phyloP scores from a whole-genome alignment of 2,113 vertebrate genomes.

The mouse (Mus musculus) region DNA sequence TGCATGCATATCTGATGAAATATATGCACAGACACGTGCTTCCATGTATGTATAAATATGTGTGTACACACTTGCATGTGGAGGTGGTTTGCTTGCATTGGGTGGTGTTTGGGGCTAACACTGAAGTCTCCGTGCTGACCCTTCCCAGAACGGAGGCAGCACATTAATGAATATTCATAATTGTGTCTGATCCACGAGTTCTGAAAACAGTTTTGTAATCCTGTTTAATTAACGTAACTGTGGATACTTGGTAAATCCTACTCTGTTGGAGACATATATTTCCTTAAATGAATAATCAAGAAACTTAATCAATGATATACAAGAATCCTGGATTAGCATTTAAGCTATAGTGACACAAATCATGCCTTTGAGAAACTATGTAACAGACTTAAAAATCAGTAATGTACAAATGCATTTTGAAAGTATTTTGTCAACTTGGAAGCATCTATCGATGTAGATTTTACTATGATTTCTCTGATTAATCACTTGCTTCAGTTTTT shows the following conservation, averaged over 20 bases:
- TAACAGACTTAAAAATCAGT: conserved; percentile 35
- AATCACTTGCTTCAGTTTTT: background rate
- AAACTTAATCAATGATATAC: conserved; percentile 20
- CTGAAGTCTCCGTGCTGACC: background rate
- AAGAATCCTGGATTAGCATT: conserved; percentile 9
- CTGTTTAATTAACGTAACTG: conserved; percentile 36
- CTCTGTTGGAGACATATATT: background rate
- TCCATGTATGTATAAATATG: background rate
- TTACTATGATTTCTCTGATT: background rate
- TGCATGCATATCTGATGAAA: background rate
- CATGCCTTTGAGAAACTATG: conserved; percentile 23
- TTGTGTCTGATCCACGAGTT: background rate
- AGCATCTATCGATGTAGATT: background rate
- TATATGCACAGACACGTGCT: background rate
- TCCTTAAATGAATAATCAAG: conserved; percentile 36
- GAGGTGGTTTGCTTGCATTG: background rate
- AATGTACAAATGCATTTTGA: conserved; percentile 37
- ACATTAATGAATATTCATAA: background rate
- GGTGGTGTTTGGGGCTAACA: background rate
- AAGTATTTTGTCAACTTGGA: conserved; percentile 12
- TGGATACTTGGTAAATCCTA: conserved; percentile 32
- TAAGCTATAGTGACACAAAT: conserved; percentile 45
- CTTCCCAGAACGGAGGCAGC: background rate
- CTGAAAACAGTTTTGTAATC: conserved; percentile 2
- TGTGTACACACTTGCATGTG: background rate